Conservation (phyloP, 2,888 invertebrate species). For the Hemistola chrysoprasaria region DNA sequence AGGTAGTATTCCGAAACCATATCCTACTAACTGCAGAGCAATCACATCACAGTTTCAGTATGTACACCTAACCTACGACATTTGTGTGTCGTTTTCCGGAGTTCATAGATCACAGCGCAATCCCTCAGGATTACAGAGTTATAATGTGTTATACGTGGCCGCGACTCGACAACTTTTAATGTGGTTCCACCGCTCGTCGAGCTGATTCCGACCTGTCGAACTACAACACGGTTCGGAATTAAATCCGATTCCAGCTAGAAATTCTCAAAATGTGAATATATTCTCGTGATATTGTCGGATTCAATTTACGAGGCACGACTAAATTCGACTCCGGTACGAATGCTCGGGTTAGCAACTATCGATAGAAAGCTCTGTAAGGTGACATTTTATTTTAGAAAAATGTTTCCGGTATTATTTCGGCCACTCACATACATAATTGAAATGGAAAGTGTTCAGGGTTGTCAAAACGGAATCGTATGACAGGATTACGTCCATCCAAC, state of each 20-base stretch:
- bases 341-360: too few relatives aligned
- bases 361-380: too few relatives aligned
- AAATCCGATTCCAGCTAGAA: slow-evolving; percentile 14
- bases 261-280: slow-evolving; percentile 12
- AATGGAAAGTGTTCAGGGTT: slow-evolving; percentile 26
- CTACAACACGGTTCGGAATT: slow-evolving; percentile 12
- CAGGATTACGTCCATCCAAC: slow-evolving; percentile 23
- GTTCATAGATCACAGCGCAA: slow-evolving; percentile 3
- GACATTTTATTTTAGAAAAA: too few relatives aligned
- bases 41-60: too few relatives aligned
- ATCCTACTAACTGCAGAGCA: too few relatives aligned
- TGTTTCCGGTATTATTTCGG: slow-evolving; percentile 5
- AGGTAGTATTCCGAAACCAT: too few relatives aligned
- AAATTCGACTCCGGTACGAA: slow-evolving; percentile 1
- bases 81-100: background rate
- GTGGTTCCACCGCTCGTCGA: slow-evolving; percentile 12
- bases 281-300: slow-evolving; percentile 19
- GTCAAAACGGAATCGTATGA: slow-evolving; percentile 25
- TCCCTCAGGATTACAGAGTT: slow-evolving; percentile 7
- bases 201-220: slow-evolving; percentile 6
- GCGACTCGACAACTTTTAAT: slow-evolving; percentile 23
- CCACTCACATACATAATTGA: slow-evolving; percentile 22
- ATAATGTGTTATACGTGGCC: slow-evolving; percentile 5
- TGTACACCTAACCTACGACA: too few relatives aligned
- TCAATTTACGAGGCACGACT: slow-evolving; percentile 18